phyloP scores from a whole-genome alignment of 2,888 invertebrate genomes.

The Homarus gammarus region DNA sequence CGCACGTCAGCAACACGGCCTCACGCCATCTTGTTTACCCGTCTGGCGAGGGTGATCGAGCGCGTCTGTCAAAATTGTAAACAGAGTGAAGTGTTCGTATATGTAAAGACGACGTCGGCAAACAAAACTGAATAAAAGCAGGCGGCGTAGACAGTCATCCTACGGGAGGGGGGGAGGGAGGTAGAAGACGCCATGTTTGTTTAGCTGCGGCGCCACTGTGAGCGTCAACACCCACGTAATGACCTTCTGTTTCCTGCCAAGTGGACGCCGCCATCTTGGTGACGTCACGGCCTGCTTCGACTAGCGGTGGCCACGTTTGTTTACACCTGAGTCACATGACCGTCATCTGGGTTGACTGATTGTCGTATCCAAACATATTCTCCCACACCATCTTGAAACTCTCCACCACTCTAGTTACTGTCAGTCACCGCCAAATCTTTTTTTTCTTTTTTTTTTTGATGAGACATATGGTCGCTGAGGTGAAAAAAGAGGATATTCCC shows the following conservation, averaged over 20 bases:
- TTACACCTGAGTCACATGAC: slow-evolving; percentile 10
- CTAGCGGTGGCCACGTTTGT: background rate
- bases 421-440: too few relatives aligned
- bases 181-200: slow-evolving; percentile 25
- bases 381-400: too few relatives aligned
- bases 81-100: slow-evolving; percentile 34
- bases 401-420: too few relatives aligned
- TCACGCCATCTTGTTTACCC: slow-evolving; percentile 21
- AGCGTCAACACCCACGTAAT: slow-evolving; percentile 44
- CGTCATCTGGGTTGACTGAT: background rate
- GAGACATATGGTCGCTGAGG: too few relatives aligned
- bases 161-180: too few relatives aligned
- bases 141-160: background rate
- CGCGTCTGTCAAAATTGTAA: slow-evolving; percentile 8
- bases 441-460: too few relatives aligned
- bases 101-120: slow-evolving; percentile 26
- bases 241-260: slow-evolving; percentile 51
- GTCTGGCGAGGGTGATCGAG: slow-evolving; percentile 9
- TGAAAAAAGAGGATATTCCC: too few relatives aligned
- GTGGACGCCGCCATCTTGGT: slow-evolving; percentile 3
- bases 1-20: background rate
- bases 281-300: slow-evolving; percentile 29
- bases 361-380: too few relatives aligned
- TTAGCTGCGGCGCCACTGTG: slow-evolving; percentile 15
- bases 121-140: slow-evolving; percentile 40